These are phyloP conservation scores for Litocranius walleri DNA, from an alignment of 2,113 vertebrate species.

Conservation along the genomic window DNA sequence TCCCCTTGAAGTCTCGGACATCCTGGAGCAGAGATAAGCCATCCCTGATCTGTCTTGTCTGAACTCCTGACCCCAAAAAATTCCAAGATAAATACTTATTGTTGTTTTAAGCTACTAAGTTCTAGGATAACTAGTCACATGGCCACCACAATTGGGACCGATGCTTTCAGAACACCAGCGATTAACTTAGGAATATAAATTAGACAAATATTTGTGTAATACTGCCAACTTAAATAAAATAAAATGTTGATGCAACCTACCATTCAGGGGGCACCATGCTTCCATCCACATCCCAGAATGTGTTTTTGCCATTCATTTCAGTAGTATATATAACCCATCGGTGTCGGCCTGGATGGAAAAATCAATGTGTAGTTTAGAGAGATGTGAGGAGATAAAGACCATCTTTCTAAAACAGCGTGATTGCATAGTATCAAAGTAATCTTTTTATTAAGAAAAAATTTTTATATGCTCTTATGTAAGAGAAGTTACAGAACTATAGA, in stretches of 20 bases:
- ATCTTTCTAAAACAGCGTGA: not conserved
- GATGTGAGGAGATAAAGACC: slow-evolving; percentile 39
- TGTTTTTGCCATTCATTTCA: slow-evolving; percentile 95
- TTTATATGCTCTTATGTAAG: not conserved
- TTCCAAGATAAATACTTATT: not conserved
- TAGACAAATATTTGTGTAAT: not conserved
- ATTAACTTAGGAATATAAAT: not conserved
- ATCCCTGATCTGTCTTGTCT: not conserved
- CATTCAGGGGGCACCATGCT: slow-evolving; percentile 98
- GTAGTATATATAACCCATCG: slow-evolving; percentile 95
- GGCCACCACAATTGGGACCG: not conserved
- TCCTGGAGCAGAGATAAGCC: not conserved
- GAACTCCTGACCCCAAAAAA: not conserved
- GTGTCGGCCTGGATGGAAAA: slow-evolving; percentile 86
- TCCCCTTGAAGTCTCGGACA: not conserved
- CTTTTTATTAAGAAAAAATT: not conserved
- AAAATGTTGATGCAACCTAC: slow-evolving; percentile 76
- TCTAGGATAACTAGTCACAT: not conserved
- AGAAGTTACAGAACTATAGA: not conserved
- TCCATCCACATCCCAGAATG: slow-evolving; percentile 92
- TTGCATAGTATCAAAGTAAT: not conserved
- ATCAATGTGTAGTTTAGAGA: slow-evolving; percentile 1
- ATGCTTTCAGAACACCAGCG: not conserved
- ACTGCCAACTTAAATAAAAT: not conserved
- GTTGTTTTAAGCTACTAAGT: not conserved